Evolutionary conservation across 2,113 vertebrate species (phyloP), one percentile per base, ranked within the genome.

Genomic region (Colinus virginianus): DNA sequence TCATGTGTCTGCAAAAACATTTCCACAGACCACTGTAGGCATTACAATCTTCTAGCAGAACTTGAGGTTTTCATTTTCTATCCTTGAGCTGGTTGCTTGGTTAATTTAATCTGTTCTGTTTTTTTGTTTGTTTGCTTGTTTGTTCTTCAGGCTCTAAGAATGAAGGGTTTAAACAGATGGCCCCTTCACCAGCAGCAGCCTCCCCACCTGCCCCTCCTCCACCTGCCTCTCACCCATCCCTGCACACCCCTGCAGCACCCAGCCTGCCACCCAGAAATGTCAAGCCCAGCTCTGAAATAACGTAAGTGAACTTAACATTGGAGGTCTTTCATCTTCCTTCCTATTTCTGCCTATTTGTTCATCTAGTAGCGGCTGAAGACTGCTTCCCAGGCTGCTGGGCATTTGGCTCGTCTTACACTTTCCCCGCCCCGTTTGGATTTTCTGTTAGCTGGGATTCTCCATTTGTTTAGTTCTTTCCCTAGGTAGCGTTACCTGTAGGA

Each of bases 181-280:
- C 25, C 1, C 9, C 85, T 78, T 93, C 77, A 21, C 59, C 94
- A 49, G 49, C 30, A 85, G 22, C 12, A 58, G 3, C 71, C 26
- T 68, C 92, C 8, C 61, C 88, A 18, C 82, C 90, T 7, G 90
- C 92, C 36, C 26, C 93, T 45, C 87, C 91, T 42, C 72, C 97
- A 28, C 90, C 97, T 68, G 82, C 87, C 13, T 93, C 86, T 55
- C 95, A 96, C 49, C 89, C 97, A 3, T 49, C 78, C 8, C 4
- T 88, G 56, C 95, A 94, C 28, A 0, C 16, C 3, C 4, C 63
- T 7, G 56, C 84, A 72, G 78, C 96, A 64, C 99, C 99, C 22
- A 98, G 85, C 82, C 97, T 99, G 61, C 99, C 99, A 36, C 98
- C 98, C 40, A 98, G 99, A 86, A 98, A 97, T 48, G 84, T 94